Base-by-base conservation (phyloP, 2,113 vertebrate species). In the Cathartes aura region DNA sequence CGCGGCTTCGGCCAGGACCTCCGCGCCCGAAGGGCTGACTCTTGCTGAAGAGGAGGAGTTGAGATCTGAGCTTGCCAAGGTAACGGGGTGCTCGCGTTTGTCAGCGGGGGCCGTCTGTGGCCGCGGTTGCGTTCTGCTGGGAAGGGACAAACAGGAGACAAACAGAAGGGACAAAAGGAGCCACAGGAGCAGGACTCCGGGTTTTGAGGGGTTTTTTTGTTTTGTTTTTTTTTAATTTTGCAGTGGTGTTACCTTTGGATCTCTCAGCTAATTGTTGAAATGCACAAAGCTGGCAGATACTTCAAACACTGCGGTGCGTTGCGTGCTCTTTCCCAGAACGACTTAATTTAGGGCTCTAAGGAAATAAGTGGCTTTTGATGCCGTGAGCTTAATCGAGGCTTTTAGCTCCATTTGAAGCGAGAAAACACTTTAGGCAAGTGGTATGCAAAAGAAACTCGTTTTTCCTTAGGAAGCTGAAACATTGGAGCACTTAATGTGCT, bases 21-120 rank as follows among this genome's bases (percentile, higher is more conserved):
- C 97, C 29, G 96, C 95, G 7, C 98, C 98, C 2, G 99, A 99
- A 2, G 99, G 99, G 8, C 95, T 99, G 96, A 99, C 98, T 0
- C 99, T 99, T 45, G 99, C 98, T 1, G 99, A 99, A 89, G 99
- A 99, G 2, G 99, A 99, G 93, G 99, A 99, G 91, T 97, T 99
- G 43, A 98, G 97, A 60, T 89, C 52, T 0, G 99, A 99, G 94
- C 99, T 99, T 7, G 88, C 89, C 56, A 99, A 99, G 99, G 99
- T 99, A 45, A 64, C 7, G 6, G 48, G 63, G 60, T 1, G 10
- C 71, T 64, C 19, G 8, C 1, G 1, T 17, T 30, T 12, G 22
- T 34, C 48, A 11, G 50, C 3, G 0, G 42, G n/a, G 26, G 27
- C 13, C 2, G 2, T 2, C 15, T 5, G 50, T 14, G 21, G 32